These are phyloP conservation scores for Bubo scandiacus DNA, from an alignment of 2,113 vertebrate genomes.

Conservation along the genomic window DNA sequence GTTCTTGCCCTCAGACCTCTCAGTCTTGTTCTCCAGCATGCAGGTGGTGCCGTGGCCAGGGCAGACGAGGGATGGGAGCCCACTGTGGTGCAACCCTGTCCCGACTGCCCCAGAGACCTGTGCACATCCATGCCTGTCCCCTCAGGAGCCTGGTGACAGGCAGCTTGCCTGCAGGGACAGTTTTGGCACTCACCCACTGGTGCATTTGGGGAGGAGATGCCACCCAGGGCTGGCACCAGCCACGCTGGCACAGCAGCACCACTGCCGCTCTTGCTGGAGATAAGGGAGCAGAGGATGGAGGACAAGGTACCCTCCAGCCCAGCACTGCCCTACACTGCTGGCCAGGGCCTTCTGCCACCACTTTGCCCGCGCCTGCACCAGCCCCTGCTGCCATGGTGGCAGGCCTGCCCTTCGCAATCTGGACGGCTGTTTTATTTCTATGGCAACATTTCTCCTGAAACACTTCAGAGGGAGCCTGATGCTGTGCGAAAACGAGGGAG, in stretches of 20 bases:
- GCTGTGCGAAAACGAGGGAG: background rate
- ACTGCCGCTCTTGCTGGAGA: background rate
- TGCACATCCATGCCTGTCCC: background rate
- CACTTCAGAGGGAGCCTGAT: background rate
- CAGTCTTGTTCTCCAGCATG: background rate
- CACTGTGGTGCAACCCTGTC: background rate
- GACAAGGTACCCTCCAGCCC: background rate
- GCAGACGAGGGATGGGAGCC: background rate
- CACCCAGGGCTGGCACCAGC: background rate
- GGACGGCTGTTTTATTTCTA: slow-evolving; percentile 30
- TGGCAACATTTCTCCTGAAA: slow-evolving; percentile 52
- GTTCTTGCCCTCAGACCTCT: background rate
- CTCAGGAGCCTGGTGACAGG: background rate
- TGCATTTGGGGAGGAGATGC: background rate
- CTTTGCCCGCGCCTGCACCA: background rate
- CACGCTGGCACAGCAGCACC: background rate
- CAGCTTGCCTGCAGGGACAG: background rate
- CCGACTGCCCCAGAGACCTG: accelerated
- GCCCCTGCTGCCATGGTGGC: background rate
- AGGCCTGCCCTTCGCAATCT: slow-evolving; percentile 23
- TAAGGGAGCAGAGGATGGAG: background rate
- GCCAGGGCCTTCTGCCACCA: background rate
- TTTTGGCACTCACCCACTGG: background rate
- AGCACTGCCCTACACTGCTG: accelerated
- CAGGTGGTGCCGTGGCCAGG: background rate